Evolutionary conservation across 2,888 invertebrate species (phyloP).

Genomic region (Monopis laevigella): DNA sequence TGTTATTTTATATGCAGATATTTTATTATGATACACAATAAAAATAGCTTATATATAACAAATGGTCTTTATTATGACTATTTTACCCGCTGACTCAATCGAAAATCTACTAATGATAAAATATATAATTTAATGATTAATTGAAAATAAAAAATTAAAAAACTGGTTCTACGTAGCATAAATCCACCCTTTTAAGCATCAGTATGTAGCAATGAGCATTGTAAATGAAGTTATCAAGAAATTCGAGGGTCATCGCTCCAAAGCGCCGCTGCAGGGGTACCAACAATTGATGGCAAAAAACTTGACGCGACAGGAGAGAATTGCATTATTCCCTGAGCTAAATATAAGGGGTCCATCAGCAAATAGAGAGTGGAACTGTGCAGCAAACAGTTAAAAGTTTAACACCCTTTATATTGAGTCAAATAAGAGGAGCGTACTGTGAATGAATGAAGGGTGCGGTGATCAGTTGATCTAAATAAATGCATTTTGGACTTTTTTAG

Average conservation of each 20-base stretch:
- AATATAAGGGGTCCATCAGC: constrained; percentile 35
- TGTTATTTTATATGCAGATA: too few species aligned
- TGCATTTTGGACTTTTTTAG: too few species aligned
- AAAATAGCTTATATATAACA: too few species aligned
- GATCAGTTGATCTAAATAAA: too few species aligned
- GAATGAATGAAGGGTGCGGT: constrained; percentile 36
- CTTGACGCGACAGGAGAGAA: constrained; percentile 35
- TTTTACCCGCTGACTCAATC: too few species aligned
- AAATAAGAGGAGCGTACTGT: constrained; percentile 25
- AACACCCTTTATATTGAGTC: constrained; percentile 51
- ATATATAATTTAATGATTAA: background rate
- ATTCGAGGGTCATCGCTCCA: constrained; percentile 26
- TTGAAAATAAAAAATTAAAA: constrained; percentile 13
- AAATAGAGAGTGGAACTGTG: constrained; percentile 39
- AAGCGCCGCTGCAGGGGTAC: constrained; percentile 31
- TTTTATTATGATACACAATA: too few species aligned
- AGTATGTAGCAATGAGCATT: constrained; percentile 23
- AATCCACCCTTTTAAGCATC: constrained; percentile 27
- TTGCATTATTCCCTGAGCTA: constrained; percentile 27
- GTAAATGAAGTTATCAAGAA: constrained; percentile 63
- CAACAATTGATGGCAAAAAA: constrained; percentile 34
- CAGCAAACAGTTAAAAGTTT: constrained; percentile 48
- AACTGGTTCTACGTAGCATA: constrained; percentile 19
- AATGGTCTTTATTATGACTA: too few species aligned
- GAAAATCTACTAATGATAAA: too few species aligned